These are phyloP conservation scores for Melitaea cinxia DNA, from an alignment of 1,140 invertebrate genomes.

Conservation along the genomic window DNA sequence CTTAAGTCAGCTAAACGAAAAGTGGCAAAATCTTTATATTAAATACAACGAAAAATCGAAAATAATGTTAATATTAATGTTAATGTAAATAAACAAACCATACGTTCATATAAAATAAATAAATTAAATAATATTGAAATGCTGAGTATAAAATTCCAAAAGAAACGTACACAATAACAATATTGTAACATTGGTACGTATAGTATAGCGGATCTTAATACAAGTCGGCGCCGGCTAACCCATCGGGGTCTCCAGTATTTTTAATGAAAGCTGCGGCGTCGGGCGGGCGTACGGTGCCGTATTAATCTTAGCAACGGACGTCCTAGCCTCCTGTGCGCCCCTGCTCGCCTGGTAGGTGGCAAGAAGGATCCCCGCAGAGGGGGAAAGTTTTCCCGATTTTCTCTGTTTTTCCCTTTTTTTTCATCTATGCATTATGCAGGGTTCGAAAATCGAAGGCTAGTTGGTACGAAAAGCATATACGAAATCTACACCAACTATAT, in stretches of 20 bases:
- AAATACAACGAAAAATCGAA: no score
- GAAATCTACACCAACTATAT: no score
- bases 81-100: no score
- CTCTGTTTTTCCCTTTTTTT: slow-evolving; percentile 69
- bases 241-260: slow-evolving; percentile 69
- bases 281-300: slow-evolving; percentile 67
- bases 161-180: not conserved
- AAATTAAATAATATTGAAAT: not conserved
- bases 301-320: slow-evolving; percentile 77
- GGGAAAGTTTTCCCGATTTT: slow-evolving; percentile 67
- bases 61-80: no score
- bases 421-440: slow-evolving; percentile 70
- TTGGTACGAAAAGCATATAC: not conserved
- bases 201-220: slow-evolving; percentile 48
- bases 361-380: slow-evolving; percentile 61
- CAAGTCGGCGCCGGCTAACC: slow-evolving; percentile 52
- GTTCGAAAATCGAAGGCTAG: slow-evolving; percentile 28
- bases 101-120: not conserved
- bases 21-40: no score
- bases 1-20: no score
- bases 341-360: slow-evolving; percentile 70
- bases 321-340: slow-evolving; percentile 62
- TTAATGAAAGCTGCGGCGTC: slow-evolving; percentile 77
- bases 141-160: not conserved
- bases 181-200: slow-evolving; percentile 5